Evolutionary conservation across 2,113 vertebrate genomes (phyloP), one percentile per base, ranked within the genome.

Genomic region (Misgurnus mizolepis): DNA sequence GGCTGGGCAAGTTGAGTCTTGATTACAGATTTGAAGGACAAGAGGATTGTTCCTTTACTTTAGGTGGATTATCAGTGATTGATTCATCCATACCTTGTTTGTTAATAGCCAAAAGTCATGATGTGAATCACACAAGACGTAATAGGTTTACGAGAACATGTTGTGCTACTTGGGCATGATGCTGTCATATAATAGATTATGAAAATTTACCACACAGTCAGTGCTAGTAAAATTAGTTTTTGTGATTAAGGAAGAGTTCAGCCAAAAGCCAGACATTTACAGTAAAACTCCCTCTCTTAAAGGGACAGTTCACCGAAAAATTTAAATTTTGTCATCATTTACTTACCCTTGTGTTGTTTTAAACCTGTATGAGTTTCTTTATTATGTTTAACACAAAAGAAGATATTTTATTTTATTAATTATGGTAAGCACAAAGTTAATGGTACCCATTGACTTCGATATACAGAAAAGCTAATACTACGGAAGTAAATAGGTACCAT

Each of bases 1-100:
- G 82, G 67, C 74, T 67, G 50, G 5, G 78, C 73, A 78, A 77
- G 82, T 78, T 61, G 39, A 56, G 53, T 22, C 74, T 62, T 75
- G 76, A 67, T 18, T 47, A 8, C 17, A 61, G 66, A 61, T 58
- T 71, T 71, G 58, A 53, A 67, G 74, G 68, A 78, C 64, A 78
- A 65, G 56, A 34, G 45, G 9, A 76, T 43, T 80, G 43, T 76
- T 84, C 66, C 10, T 43, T 76, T 73, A 73, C 7, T 81, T 39
- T 50, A 12, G 18, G 62, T 62, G 79, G 75, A 77, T 77, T 55
- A 66, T 66, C 18, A 66, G 41, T 64, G 47, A 53, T 34, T 53
- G 40, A 66, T 53, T 41, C 45, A 77, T 41, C 17, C 22, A 6
- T 67, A 77, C 65, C 75, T 47, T 53, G 22, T 75, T 66, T 66